Base-by-base conservation (phyloP, 2,797 vertebrate species). In the Intellagama lesueurii region DNA sequence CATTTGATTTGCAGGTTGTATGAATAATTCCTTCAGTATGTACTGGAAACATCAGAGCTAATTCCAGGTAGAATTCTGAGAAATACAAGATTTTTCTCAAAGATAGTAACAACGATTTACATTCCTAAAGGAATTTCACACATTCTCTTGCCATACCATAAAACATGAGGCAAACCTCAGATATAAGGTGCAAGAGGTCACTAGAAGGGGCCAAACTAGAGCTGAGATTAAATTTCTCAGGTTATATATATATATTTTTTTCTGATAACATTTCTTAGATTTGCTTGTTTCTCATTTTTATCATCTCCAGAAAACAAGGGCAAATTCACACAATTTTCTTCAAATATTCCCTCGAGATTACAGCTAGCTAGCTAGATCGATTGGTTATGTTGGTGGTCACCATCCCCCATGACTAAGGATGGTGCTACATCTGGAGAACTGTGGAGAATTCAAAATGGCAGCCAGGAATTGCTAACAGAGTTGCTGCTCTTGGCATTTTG, bases 1-100 rank as follows among this genome's bases (percentile, higher is more conserved):
- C 4, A 82, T 72, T 92, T 69, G 19, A 52, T 88, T 91, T 73
- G 75, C 70, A 81, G 81, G 30, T 79, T 83, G 64, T 89, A 87
- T 87, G 69, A 87, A 81, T 83, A 0, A 0, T 56, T 35, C 35
- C 52, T 88, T 0, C 1, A 49, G 1, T 72, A 44, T 44, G 8
- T 14, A 66, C 69, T 69, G 32, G n/a, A 86, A 72, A 79, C 24
- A 80, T 8, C 77, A 77, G 0, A 5, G 0, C 35, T 30, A 69
- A 52, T 49, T 68, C 19, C 66, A 72, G 49, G 60, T 68, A 19
- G 9, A 56, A 16, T n/a, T 64, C 60, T 47, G 52, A 12, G 14
- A 8, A 47, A 44, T n/a, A 24, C 2, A 2, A 49, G 11, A 9
- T 8, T 64, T 32, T 75, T 68, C 52, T 5, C 17, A 88, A 49